phyloP scores from a whole-genome alignment of 2,888 invertebrate genomes.

The Eristalinus sepulchralis region DNA sequence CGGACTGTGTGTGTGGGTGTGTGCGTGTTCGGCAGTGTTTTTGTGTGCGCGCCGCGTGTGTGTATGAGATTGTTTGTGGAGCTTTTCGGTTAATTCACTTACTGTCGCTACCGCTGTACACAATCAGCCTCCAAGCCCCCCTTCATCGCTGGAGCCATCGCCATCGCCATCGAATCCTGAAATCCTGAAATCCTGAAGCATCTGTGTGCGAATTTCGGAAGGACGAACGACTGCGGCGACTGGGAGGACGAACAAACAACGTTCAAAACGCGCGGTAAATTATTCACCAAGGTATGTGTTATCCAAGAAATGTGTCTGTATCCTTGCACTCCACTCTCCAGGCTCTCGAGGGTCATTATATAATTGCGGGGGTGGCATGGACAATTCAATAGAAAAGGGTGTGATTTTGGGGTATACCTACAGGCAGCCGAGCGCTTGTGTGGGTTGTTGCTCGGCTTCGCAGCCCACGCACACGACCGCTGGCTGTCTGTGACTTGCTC shows the following conservation, averaged over 20 bases:
- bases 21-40: neutral
- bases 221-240: conserved; percentile 2
- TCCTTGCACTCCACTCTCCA: neutral
- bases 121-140: too few relatives aligned
- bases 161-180: neutral
- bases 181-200: conserved; percentile 46
- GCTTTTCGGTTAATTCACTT: conserved; percentile 62
- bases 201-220: conserved; percentile 31
- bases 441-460: neutral
- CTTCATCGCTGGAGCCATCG: neutral
- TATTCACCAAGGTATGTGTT: conserved; percentile 65
- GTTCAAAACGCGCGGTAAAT: conserved; percentile 67
- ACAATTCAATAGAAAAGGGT: conserved; percentile 47
- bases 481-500: neutral
- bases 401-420: conserved; percentile 31
- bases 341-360: conserved; percentile 47
- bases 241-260: neutral
- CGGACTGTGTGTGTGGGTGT: neutral
- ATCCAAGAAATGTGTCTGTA: conserved; percentile 39
- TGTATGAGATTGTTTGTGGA: conserved; percentile 17
- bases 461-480: neutral
- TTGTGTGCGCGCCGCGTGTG: neutral
- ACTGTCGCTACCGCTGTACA: conserved; percentile 12
- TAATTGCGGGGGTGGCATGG: conserved; percentile 25
- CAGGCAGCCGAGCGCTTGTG: neutral